A percentile compares a stretch with the other conserved stretches of the same genome.
phyloP scores from a whole-genome alignment of 2,797 vertebrate genomes.

The Crenuchus spilurus region DNA sequence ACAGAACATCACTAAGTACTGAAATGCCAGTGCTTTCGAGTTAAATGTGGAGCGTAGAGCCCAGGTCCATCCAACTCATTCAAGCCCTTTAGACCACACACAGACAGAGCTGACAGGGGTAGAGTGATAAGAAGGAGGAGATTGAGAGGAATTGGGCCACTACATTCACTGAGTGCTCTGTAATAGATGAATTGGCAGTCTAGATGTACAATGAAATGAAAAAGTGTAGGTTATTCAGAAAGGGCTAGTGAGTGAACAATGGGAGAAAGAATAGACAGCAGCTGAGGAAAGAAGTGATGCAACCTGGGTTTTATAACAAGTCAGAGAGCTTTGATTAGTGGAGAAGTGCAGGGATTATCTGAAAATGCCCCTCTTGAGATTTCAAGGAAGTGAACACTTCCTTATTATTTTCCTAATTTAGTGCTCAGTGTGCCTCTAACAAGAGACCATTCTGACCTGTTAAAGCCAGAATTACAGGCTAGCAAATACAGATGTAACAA shows the following conservation, averaged over 20 bases:
- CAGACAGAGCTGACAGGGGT: not conserved
- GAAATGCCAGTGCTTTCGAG: not conserved
- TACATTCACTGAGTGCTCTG: slow-evolving; percentile 3
- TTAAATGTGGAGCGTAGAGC: not conserved
- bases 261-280: not conserved
- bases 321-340: not conserved
- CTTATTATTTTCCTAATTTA: slow-evolving; percentile 16
- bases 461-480: not conserved
- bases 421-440: not conserved
- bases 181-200: slow-evolving; percentile 12
- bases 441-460: not conserved
- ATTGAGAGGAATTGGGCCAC: not conserved
- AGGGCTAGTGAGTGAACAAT: not conserved
- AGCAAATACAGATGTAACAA: not conserved
- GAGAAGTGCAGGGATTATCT: slow-evolving; percentile 5
- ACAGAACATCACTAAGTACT: too few relatives aligned
- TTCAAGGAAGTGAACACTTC: not conserved
- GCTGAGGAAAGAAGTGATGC: not conserved
- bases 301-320: not conserved
- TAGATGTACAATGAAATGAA: not conserved
- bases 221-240: slow-evolving; percentile 16
- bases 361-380: not conserved
- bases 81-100: slow-evolving; percentile 17
- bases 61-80: not conserved
- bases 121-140: slow-evolving; percentile 10